Base-by-base conservation (phyloP, 2,113 vertebrate genomes). In the Eidolon helvum region DNA sequence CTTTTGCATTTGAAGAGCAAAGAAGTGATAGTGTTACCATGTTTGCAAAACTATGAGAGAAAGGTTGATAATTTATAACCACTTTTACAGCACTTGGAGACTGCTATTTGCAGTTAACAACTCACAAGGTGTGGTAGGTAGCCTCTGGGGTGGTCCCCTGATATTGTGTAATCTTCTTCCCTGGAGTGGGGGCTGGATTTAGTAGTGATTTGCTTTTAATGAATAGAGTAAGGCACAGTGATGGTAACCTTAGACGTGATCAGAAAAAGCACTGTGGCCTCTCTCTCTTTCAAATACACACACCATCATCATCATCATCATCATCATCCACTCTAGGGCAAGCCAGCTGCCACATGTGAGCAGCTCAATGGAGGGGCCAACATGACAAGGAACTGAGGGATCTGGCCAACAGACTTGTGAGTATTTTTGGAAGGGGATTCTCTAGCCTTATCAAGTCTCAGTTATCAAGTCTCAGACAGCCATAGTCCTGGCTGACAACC, bases 41-140 rank as follows among this genome's bases (percentile, higher is more conserved):
- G 80, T 94, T 96, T 71, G 12, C 77, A 93, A 91, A 96, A 87
- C 92, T 78, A 75, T 26, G 40, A 87, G 83, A 30, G 43, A 87
- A 95, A 90, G 10, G 21, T 38, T 75, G 33, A 88, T 50, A 50
- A 86, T 85, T 66, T 84, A 77, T 45, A 88, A 48, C 43, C 77
- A 86, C 35, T 53, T 77, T 72, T 35, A 78, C 50, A 75, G n/a
- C 53, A 59, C 87, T 79, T 74, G 79, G 48, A 91, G n/a, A 53
- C 69, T 87, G 12, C 72, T 80, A 4, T 95, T 87, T 95, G 24
- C 18, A 53, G 50, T 85, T 85, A 96, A 87, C 35, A 84, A 89
- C 86, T 88, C 66, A 77, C 69, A 63, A 79, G 66, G 14, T 61
- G 53, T 28, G 72, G 43, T 43, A 86, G 59, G 26, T 45, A 57